Evolutionary conservation across 2,113 vertebrate genomes (phyloP).

Genomic region (Onychostoma macrolepis): DNA sequence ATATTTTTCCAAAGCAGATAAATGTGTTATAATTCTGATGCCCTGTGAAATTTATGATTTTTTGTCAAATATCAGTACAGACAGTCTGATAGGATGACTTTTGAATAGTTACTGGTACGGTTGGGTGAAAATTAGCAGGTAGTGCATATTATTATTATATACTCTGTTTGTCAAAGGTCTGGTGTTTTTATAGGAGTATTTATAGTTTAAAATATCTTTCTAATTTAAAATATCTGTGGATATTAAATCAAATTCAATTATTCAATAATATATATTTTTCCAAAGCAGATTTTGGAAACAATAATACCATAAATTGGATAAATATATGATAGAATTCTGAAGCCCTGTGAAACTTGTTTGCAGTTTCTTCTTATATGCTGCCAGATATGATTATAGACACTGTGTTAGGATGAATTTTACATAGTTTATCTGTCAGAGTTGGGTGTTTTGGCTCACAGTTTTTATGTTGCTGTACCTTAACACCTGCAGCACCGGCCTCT

Average conservation of each 20-base stretch:
- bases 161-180: background rate
- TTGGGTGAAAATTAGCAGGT: background rate
- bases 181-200: background rate
- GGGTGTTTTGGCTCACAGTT: background rate
- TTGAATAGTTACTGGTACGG: background rate
- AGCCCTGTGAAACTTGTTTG: background rate
- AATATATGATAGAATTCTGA: background rate
- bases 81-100: background rate
- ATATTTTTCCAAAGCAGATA: too few species aligned
- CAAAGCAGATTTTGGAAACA: background rate
- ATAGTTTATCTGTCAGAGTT: background rate
- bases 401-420: background rate
- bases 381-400: background rate
- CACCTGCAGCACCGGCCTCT: constrained; percentile 88
- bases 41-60: background rate
- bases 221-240: background rate
- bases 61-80: background rate
- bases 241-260: background rate
- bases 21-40: too few species aligned
- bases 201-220: background rate
- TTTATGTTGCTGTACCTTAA: constrained; percentile 79
- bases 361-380: background rate
- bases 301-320: background rate
- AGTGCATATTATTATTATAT: background rate
- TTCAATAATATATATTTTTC: background rate